phyloP scores from a whole-genome alignment of 1,140 invertebrate genomes.

The Vanessa tameamea region DNA sequence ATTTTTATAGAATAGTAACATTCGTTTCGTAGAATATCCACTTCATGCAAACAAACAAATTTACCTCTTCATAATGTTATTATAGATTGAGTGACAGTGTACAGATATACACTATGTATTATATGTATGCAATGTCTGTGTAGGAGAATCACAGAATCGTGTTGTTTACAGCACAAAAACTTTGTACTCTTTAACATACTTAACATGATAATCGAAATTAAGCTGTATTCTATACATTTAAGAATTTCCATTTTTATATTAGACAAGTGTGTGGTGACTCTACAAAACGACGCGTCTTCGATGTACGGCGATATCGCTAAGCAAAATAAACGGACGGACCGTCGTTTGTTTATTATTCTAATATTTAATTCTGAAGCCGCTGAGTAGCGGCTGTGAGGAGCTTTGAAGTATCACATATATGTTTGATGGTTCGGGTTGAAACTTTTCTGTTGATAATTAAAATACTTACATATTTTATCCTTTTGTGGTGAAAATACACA shows the following conservation, averaged over 20 bases:
- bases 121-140: too few relatives aligned
- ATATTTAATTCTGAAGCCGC: conserved; percentile 71
- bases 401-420: conserved; percentile 57
- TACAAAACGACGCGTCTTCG: conserved; percentile 51
- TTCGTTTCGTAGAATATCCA: too few relatives aligned
- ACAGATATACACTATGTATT: too few relatives aligned
- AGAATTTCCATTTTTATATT: not conserved
- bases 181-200: too few relatives aligned
- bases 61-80: too few relatives aligned
- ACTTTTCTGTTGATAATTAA: not conserved
- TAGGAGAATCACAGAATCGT: too few relatives aligned
- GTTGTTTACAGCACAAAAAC: too few relatives aligned
- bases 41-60: too few relatives aligned
- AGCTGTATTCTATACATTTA: too few relatives aligned
- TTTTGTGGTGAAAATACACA: conserved; percentile 4
- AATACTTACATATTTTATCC: not conserved
- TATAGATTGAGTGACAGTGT: too few relatives aligned
- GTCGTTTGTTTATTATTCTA: conserved; percentile 68
- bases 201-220: too few relatives aligned
- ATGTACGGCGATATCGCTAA: conserved; percentile 57
- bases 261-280: conserved; percentile 1
- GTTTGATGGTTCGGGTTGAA: conserved; percentile 19
- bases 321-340: conserved; percentile 63
- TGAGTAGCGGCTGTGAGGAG: conserved; percentile 47
- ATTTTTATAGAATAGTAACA: too few relatives aligned